Conservation (phyloP, 2,888 invertebrate species). For the Parochlus steinenii region DNA sequence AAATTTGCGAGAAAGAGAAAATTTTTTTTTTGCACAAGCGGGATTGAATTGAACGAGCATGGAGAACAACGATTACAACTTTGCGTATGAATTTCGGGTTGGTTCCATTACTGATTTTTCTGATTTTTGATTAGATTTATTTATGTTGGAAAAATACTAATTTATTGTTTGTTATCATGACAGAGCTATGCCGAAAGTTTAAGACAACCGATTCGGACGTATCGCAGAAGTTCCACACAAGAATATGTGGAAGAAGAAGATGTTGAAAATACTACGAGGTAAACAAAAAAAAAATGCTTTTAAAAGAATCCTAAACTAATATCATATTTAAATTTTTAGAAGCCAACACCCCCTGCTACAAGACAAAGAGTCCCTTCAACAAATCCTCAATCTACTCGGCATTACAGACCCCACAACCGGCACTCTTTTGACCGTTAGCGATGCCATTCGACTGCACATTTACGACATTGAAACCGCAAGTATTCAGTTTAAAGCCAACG, state of each 20-base stretch:
- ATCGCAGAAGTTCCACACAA: constrained; percentile 7
- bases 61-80: constrained; percentile 37
- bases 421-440: constrained; percentile 40
- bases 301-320: no score
- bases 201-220: constrained; percentile 8
- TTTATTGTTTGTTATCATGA: constrained; percentile 4
- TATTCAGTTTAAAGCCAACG: constrained; percentile 20
- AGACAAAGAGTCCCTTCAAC: constrained; percentile 30
- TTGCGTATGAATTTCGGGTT: constrained; percentile 50
- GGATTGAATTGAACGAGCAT: constrained; percentile 1
- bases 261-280: no score
- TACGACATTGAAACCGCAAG: constrained; percentile 2
- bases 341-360: constrained; percentile 3
- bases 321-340: constrained; percentile 3
- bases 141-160: constrained; percentile 2
- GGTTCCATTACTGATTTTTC: constrained; percentile 21
- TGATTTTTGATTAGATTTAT: background rate
- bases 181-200: constrained; percentile 11
- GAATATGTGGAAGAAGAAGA: constrained; percentile 12
- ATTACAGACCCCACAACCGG: constrained; percentile 34
- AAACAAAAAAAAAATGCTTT: no score
- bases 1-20: no score
- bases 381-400: constrained; percentile 15
- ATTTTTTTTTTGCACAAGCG: background rate
- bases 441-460: constrained; percentile 28